These are phyloP conservation scores for Aphelinus atriplicis DNA, from an alignment of 1,140 invertebrate genomes.

Conservation along the genomic window DNA sequence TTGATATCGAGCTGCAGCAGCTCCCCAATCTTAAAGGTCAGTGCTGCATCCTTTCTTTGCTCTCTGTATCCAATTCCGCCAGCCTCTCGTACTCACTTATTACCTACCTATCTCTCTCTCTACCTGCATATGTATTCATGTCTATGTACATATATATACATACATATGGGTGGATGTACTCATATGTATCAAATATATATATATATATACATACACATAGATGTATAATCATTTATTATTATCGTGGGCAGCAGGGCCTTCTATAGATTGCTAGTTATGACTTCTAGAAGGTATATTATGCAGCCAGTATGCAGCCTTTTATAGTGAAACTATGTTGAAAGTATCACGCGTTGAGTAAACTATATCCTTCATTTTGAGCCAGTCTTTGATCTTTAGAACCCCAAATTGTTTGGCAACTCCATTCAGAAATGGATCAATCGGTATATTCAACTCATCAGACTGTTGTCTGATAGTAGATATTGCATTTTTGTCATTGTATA, in stretches of 20 bases:
- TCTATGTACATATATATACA: neutral
- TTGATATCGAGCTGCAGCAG: constrained; percentile 88
- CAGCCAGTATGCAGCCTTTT: constrained; percentile 1
- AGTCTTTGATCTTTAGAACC: no score
- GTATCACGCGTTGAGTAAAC: neutral
- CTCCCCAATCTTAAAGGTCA: constrained; percentile 88
- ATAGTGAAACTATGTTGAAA: neutral
- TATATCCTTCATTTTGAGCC: neutral
- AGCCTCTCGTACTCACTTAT: neutral
- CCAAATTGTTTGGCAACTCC: no score
- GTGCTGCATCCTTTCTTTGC: constrained; percentile 23
- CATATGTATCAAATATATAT: neutral
- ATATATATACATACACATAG: neutral
- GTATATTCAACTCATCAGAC: no score
- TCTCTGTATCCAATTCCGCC: neutral
- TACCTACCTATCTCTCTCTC: neutral
- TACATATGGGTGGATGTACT: no score
- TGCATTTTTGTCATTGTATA: no score
- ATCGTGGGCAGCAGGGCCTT: constrained; percentile 37
- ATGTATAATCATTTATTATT: constrained; percentile 7
- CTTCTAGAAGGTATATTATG: constrained; percentile 10
- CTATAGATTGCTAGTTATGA: constrained; percentile 31
- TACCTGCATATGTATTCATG: neutral
- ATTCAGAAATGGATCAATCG: no score
- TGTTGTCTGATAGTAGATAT: no score